phyloP scores from a whole-genome alignment of 2,888 invertebrate genomes.

The Oscheius sp. region DNA sequence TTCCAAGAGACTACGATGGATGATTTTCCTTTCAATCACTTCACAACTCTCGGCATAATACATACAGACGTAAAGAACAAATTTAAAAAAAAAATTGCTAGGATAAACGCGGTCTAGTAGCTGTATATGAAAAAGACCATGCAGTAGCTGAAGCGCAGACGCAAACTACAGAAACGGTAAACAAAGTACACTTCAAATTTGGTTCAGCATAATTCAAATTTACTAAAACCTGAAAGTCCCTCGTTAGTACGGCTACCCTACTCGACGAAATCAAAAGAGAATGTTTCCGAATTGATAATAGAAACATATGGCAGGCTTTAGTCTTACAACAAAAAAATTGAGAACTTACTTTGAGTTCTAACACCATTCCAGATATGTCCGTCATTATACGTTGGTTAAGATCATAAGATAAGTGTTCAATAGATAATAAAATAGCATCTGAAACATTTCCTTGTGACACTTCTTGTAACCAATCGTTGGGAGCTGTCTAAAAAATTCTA shows the following conservation, averaged over 20 bases:
- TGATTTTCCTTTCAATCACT: constrained; percentile 49
- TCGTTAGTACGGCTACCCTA: constrained; percentile 22
- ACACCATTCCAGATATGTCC: constrained; percentile 39
- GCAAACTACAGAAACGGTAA: constrained; percentile 38
- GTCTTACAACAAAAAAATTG: background rate
- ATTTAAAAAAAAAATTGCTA: constrained; percentile 14
- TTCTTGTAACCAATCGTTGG: constrained; percentile 6
- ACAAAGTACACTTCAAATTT: background rate
- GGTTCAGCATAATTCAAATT: background rate
- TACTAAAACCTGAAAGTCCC: constrained; percentile 15
- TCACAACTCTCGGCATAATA: constrained; percentile 50
- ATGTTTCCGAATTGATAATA: constrained; percentile 47
- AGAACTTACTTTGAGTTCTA: constrained; percentile 36
- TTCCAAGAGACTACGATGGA: constrained; percentile 37
- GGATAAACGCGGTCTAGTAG: constrained; percentile 51
- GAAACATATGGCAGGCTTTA: constrained; percentile 43
- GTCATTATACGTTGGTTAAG: constrained; percentile 37
- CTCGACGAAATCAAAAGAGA: constrained; percentile 35
- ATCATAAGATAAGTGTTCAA: constrained; percentile 41
- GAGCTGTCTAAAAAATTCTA: background rate
- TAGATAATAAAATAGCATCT: constrained; percentile 8
- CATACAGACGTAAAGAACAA: constrained; percentile 45
- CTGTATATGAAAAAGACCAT: constrained; percentile 35
- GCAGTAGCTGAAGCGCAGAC: constrained; percentile 41
- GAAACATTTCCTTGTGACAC: background rate